Evolutionary conservation across 2,888 invertebrate genomes (phyloP).

Genomic region (Archips crataeganus): DNA sequence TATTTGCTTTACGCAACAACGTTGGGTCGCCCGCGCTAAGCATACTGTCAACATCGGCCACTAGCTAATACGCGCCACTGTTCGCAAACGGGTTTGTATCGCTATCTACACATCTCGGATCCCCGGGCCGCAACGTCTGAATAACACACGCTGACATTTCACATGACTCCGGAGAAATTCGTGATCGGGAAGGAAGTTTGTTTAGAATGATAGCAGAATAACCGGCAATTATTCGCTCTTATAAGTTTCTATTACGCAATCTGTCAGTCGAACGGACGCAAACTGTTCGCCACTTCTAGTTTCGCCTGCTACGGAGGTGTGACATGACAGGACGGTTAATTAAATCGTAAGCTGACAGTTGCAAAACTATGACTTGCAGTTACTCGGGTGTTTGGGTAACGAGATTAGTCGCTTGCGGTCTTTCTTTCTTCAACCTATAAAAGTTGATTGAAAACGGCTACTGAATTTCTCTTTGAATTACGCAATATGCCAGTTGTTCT

Average conservation of each 20-base stretch:
- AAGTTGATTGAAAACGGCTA: conserved; percentile 47
- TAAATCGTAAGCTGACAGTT: conserved; percentile 67
- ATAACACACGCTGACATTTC: conserved; percentile 70
- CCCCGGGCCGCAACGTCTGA: conserved; percentile 50
- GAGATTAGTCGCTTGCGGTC: conserved; percentile 59
- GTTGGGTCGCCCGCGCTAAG: conserved; percentile 53
- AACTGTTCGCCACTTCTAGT: conserved; percentile 56
- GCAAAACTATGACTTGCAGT: conserved; percentile 60
- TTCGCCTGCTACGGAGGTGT: conserved; percentile 59
- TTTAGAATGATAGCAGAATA: conserved; percentile 64
- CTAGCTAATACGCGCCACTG: conserved; percentile 55
- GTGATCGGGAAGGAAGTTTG: conserved; percentile 68
- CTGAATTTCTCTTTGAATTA: conserved; percentile 49
- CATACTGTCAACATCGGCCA: conserved; percentile 58
- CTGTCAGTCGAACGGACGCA: conserved; percentile 48
- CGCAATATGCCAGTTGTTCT: conserved; percentile 46
- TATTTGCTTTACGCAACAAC: conserved; percentile 70
- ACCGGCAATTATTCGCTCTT: conserved; percentile 66
- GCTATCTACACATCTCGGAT: conserved; percentile 59
- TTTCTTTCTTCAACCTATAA: conserved; percentile 49
- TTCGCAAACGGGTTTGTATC: conserved; percentile 60
- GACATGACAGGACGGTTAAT: conserved; percentile 65
- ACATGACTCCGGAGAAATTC: conserved; percentile 71
- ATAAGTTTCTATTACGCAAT: conserved; percentile 68
- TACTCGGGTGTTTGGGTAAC: conserved; percentile 64